Conservation (phyloP, 2,888 invertebrate genomes). For the Eilema depressum region DNA sequence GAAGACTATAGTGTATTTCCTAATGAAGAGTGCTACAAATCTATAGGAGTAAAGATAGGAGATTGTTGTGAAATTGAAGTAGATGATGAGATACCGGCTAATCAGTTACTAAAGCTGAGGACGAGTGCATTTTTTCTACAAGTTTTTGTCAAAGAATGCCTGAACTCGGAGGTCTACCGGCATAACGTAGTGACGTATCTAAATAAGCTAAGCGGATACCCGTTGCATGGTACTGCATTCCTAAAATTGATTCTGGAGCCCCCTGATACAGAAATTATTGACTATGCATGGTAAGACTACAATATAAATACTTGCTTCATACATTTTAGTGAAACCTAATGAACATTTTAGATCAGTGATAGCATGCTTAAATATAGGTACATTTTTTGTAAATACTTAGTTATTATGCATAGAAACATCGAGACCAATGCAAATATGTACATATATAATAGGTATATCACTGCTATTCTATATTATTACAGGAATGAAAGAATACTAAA, state of each 20-base stretch:
- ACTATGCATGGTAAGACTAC: constrained; percentile 89
- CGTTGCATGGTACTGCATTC: constrained; percentile 62
- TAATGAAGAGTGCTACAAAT: constrained; percentile 60
- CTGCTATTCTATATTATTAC: constrained; percentile 44
- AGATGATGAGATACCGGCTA: constrained; percentile 38
- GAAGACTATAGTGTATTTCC: constrained; percentile 65
- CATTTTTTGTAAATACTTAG: too few relatives aligned
- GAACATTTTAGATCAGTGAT: too few relatives aligned
- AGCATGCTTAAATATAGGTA: too few relatives aligned
- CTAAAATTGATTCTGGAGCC: constrained; percentile 84
- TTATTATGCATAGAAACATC: too few relatives aligned
- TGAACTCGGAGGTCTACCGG: constrained; percentile 70
- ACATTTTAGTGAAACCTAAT: neutral
- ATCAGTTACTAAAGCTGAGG: constrained; percentile 51
- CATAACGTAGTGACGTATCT: constrained; percentile 67
- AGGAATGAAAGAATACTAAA: constrained; percentile 80
- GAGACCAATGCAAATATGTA: too few relatives aligned
- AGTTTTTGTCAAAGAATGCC: constrained; percentile 72
- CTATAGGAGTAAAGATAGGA: constrained; percentile 64
- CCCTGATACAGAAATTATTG: constrained; percentile 88
- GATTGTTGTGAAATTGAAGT: constrained; percentile 57
- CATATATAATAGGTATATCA: too few relatives aligned
- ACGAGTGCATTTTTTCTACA: constrained; percentile 71
- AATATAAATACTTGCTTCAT: neutral
- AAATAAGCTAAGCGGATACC: constrained; percentile 59